A percentile compares a stretch with the other conserved stretches of the same genome.
Conservation (phyloP, 2,797 vertebrate genomes). For the Gouania willdenowi region DNA sequence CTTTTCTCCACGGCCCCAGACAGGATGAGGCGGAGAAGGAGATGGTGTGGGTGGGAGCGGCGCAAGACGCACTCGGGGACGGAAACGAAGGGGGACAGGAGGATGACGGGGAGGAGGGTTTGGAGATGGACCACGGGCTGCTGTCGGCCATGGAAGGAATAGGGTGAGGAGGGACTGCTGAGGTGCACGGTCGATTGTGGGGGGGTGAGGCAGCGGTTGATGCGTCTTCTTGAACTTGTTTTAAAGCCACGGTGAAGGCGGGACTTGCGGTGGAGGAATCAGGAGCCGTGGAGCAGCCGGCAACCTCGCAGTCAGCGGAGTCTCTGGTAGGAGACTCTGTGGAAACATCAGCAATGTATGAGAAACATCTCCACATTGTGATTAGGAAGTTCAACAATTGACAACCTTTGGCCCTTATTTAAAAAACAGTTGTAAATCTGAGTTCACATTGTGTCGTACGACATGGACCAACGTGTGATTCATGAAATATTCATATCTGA, state of each 20-base stretch:
- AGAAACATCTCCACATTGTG: too few relatives aligned
- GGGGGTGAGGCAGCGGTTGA: background rate
- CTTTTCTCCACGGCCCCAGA: constrained; percentile 34
- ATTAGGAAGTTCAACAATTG: too few relatives aligned
- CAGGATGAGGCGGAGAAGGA: too few relatives aligned
- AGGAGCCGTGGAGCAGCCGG: constrained; percentile 28
- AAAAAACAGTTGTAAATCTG: too few relatives aligned
- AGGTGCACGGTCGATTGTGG: constrained; percentile 2
- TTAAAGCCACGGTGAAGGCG: background rate
- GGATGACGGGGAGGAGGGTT: constrained; percentile 25
- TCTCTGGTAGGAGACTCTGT: constrained; percentile 53
- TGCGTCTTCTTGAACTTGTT: too few relatives aligned
- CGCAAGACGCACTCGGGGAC: background rate
- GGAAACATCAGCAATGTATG: background rate
- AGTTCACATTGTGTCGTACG: too few relatives aligned
- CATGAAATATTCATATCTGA: too few relatives aligned
- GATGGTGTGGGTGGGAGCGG: constrained; percentile 22
- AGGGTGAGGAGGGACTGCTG: background rate
- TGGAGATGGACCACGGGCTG: background rate
- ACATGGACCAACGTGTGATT: too few relatives aligned
- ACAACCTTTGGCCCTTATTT: too few relatives aligned
- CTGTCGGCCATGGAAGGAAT: constrained; percentile 5
- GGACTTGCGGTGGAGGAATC: constrained; percentile 44
- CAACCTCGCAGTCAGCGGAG: constrained; percentile 14
- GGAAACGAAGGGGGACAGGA: constrained; percentile 5